Evolutionary conservation across 2,888 invertebrate species (phyloP).

Genomic region (Hipparchia semele): DNA sequence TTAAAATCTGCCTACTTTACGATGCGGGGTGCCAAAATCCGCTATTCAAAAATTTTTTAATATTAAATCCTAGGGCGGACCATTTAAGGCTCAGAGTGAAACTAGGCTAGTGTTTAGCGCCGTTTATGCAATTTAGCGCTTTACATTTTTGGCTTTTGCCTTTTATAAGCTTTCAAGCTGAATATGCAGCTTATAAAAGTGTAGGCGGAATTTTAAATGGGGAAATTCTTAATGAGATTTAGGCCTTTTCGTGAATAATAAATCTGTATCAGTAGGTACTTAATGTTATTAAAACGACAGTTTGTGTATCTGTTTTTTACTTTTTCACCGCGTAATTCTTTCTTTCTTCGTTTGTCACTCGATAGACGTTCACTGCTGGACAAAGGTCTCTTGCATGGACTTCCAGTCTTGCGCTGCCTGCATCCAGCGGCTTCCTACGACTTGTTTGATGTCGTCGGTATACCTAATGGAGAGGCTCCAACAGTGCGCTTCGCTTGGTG

Average conservation of each 20-base stretch:
- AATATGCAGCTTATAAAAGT: constrained; percentile 9
- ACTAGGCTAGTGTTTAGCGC: constrained; percentile 17
- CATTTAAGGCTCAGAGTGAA: constrained; percentile 2
- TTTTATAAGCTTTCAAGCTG: constrained; percentile 11
- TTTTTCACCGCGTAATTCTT: background rate
- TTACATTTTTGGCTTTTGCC: constrained; percentile 11
- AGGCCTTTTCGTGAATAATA: background rate
- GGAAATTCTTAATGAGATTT: constrained; percentile 8
- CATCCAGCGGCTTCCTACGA: no score
- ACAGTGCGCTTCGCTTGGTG: no score
- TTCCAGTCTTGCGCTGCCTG: no score
- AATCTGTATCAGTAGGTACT: background rate
- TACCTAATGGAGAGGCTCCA: no score
- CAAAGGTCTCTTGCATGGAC: no score
- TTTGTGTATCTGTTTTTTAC: background rate
- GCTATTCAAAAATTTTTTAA: constrained; percentile 1
- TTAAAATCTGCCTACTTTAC: background rate
- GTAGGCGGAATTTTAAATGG: background rate
- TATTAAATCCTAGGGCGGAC: background rate
- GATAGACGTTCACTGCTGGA: no score
- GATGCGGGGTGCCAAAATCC: background rate
- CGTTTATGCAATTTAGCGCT: constrained; percentile 18
- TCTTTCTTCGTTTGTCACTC: no score
- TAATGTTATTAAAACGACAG: background rate
- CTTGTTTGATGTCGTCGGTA: no score